Base-by-base conservation (phyloP, 2,888 invertebrate species). In the Hydropsyche betteni region DNA sequence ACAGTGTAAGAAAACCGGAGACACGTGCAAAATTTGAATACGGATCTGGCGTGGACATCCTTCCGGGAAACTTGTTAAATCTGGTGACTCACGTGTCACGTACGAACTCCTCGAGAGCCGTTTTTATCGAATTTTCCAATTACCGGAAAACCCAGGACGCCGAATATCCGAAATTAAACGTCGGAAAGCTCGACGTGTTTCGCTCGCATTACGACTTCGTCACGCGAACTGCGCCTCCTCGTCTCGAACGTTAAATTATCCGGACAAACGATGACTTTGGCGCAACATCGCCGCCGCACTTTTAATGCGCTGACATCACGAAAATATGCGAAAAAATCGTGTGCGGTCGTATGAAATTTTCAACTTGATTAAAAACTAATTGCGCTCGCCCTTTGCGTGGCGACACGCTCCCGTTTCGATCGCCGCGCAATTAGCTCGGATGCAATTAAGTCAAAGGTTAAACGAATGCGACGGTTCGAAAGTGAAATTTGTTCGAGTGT, bases 21-120 rank as follows among this genome's bases (percentile, higher is more conserved):
- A 58, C 16, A 58, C 36, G 64, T 64, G 36, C 36, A 12, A 64
- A 64, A 33, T 12, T 12, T 36, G 34, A 34, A 64, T 33, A 64
- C 12, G 6, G 33, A 64, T 64, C 64, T 64, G 36, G 64, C 34
- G 33, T 64, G 64, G 64, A 64, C 64, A 64, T 64, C 64, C 64
- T 64, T 64, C 64, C 64, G 64, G 64, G 36, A 64, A 36, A 64
- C 64, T 64, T 64, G 6, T 12, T 64, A 34, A 64, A 5, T 36
- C 64, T 1, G 44, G 6, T 44, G 44, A 44, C 6, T 44, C 6
- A 44, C 44, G 44, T 44, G 44, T 8, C 44, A 44, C 6, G 44
- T 44, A 44, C 10, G 44, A 1, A 44, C 44, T 10, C 6, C 44
- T 24, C 24, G 24, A 44, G 3, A 44, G 10, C 10, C 44, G 10